Evolutionary conservation across 2,888 invertebrate genomes (phyloP), one percentile per base, ranked within the genome.

Genomic region (Brachyopa scutellaris): DNA sequence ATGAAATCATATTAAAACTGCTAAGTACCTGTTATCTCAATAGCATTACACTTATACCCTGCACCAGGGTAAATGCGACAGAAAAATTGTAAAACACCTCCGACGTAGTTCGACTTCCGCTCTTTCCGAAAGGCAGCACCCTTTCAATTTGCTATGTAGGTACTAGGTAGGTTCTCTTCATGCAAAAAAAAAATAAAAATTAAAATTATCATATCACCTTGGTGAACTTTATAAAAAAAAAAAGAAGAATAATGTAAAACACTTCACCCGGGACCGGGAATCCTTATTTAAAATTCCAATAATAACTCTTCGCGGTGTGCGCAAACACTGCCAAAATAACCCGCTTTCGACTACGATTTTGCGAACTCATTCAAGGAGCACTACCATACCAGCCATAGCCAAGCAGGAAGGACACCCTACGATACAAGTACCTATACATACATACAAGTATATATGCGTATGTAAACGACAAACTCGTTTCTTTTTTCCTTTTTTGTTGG

Each of bases 251-350:
- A 45, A 42, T 42, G 6, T 42, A 45, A 19, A 21, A 53, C 7
- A 8, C 21, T 9, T 9, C n/a, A 53, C n/a, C n/a, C n/a, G n/a
- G n/a, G n/a, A 21, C 53, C 7, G 31, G n/a, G n/a, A 17, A 33
- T 19, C 19, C 19, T 51, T 7, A 51, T 33, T 53, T 19, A 11
- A 8, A 53, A 36, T 53, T 53, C 8, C 33, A 53, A 53, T 36
- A 53, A 53, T 33, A 53, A 53, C 19, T 21, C 33, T 53, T 33
- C 33, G 33, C 7, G 23, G 21, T 36, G 13, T 9, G 13, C 21
- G 55, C 36, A 53, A 53, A 21, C 53, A 53, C 17, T n/a, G 33
- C 7, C 21, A 21, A 53, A 53, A 53, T 55, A 23, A 23, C 21
- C 13, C 17, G 3, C 3, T 17, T 17, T 17, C 40, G 9, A 9